Evolutionary conservation across 64 coral and sea anemone genomes (phyloP).

Genomic region (Catalaphyllia jardinei): DNA sequence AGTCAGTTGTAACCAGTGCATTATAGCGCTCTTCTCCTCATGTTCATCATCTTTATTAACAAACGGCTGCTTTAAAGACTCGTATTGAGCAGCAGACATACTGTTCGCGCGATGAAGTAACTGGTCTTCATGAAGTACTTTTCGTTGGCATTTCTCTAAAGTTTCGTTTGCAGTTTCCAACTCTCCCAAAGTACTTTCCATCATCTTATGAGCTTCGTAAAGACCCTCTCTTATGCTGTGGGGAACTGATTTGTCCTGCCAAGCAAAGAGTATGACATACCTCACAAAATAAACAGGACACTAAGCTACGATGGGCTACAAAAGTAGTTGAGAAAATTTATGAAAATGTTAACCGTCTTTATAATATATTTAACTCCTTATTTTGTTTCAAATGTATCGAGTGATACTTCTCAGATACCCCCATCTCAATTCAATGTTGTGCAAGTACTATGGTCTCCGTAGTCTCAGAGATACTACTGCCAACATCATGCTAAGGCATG

Average conservation of each 20-base stretch:
- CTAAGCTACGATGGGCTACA: background rate
- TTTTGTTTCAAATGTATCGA: background rate
- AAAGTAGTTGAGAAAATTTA: no score
- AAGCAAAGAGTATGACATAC: background rate
- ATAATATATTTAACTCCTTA: background rate
- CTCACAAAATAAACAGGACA: background rate
- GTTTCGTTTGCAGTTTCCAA: constrained; percentile 51
- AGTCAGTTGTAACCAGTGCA: background rate
- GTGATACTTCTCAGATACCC: background rate
- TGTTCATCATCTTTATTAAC: background rate
- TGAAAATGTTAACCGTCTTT: no score
- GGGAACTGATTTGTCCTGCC: constrained; percentile 12
- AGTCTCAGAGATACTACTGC: no score
- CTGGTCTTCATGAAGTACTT: constrained; percentile 59
- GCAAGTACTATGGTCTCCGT: background rate
- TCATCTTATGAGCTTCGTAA: constrained; percentile 34
- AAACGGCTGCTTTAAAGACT: background rate
- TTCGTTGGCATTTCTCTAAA: constrained; percentile 51
- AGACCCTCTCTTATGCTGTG: constrained; percentile 32
- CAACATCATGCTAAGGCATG: no score
- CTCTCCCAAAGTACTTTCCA: constrained; percentile 21
- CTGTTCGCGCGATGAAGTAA: background rate
- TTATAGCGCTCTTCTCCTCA: background rate
- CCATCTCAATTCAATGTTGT: background rate
- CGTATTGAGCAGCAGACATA: constrained; percentile 17